phyloP scores from a whole-genome alignment of 2,888 invertebrate genomes.

The Heliconius cydno region DNA sequence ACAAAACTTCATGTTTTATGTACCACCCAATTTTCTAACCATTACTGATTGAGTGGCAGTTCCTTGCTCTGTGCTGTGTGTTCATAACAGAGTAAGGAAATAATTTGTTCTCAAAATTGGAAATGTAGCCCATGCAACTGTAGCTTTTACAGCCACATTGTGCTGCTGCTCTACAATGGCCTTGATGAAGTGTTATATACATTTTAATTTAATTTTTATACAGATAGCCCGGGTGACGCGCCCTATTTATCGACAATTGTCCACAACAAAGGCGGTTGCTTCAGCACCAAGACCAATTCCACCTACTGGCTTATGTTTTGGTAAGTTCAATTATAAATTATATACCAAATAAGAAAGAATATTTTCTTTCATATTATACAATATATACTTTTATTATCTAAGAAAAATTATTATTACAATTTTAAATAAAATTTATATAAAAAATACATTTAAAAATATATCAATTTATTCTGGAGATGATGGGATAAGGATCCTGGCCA shows the following conservation, averaged over 20 bases:
- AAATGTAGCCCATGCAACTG: not conserved
- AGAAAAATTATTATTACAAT: too few relatives aligned
- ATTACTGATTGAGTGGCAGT: too few relatives aligned
- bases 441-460: too few relatives aligned
- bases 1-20: too few relatives aligned
- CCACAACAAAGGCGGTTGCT: slow-evolving; percentile 62
- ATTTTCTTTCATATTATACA: too few relatives aligned
- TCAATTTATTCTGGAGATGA: too few relatives aligned
- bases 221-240: slow-evolving; percentile 67
- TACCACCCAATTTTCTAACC: too few relatives aligned
- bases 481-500: too few relatives aligned
- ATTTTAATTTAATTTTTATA: slow-evolving; percentile 34
- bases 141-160: not conserved
- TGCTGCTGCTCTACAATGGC: too few relatives aligned
- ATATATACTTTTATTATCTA: too few relatives aligned
- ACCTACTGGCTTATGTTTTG: slow-evolving; percentile 72
- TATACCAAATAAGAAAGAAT: not conserved
- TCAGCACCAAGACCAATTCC: slow-evolving; percentile 70
- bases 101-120: not conserved
- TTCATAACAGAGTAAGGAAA: not conserved
- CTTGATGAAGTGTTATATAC: not conserved
- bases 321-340: slow-evolving; percentile 52
- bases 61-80: not conserved
- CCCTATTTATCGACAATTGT: slow-evolving; percentile 69
- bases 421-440: too few relatives aligned